phyloP scores from a whole-genome alignment of 2,888 invertebrate species.

The Boloria euphrosyne region DNA sequence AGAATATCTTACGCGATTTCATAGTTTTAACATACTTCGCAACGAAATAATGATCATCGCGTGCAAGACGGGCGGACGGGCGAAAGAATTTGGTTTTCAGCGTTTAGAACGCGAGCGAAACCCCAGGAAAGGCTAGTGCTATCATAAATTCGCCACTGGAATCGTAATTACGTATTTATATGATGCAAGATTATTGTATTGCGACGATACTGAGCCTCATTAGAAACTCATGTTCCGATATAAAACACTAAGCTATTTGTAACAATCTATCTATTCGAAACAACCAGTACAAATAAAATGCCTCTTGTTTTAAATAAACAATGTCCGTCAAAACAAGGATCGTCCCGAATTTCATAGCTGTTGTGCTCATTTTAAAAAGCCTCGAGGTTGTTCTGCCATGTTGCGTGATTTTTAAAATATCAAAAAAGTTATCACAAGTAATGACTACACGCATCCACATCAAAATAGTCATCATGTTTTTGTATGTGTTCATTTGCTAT shows the following conservation, averaged over 20 bases:
- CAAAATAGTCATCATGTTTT: not conserved
- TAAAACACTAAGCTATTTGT: conserved; percentile 19
- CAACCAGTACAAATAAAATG: conserved; percentile 23
- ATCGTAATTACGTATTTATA: conserved; percentile 5
- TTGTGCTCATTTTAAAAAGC: conserved; percentile 30
- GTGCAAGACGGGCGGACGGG: no score
- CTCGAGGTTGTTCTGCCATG: conserved; percentile 27
- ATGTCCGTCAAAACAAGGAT: conserved; percentile 34
- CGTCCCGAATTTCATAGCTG: conserved; percentile 31
- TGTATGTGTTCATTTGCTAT: not conserved
- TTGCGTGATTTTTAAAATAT: conserved; percentile 23
- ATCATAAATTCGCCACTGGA: conserved; percentile 7
- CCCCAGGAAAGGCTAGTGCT: no score
- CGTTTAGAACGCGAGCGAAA: no score
- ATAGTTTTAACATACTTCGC: no score
- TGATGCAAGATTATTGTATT: conserved; percentile 22
- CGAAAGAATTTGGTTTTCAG: no score
- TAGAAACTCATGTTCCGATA: conserved; percentile 7
- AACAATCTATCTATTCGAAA: conserved; percentile 18
- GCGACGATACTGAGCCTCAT: conserved; percentile 2
- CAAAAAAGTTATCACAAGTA: conserved; percentile 22
- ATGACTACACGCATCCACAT: not conserved
- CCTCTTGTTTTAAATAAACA: conserved; percentile 30
- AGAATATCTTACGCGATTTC: no score
- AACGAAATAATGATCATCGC: no score